phyloP scores from a whole-genome alignment of 2,888 invertebrate genomes.

The Coelopa pilipes region DNA sequence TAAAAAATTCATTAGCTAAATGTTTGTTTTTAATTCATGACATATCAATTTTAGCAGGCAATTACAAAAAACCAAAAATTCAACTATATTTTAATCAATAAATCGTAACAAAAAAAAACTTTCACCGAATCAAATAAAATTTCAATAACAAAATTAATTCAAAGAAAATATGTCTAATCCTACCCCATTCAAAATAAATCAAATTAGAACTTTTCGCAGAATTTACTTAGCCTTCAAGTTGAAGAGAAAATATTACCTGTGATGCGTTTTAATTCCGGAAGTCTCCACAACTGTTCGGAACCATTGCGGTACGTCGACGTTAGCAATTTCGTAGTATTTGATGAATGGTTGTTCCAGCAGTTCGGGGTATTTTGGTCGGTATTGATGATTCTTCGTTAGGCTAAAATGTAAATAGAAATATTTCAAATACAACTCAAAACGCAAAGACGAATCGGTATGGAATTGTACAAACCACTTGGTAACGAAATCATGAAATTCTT shows the following conservation, averaged over 20 bases:
- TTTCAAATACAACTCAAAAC: neutral
- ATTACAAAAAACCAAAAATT: conserved; percentile 38
- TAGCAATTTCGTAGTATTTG: conserved; percentile 77
- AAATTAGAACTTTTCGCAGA: neutral
- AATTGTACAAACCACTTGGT: conserved; percentile 79
- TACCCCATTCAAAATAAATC: conserved; percentile 21
- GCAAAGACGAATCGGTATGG: neutral
- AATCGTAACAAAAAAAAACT: conserved; percentile 23
- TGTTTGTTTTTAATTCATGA: conserved; percentile 30
- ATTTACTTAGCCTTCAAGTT: neutral
- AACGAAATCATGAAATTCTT: conserved; percentile 91
- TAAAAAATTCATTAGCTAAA: conserved; percentile 8
- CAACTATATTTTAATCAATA: conserved; percentile 18
- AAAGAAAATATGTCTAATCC: conserved; percentile 23
- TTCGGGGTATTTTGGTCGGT: conserved; percentile 93
- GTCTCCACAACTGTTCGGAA: conserved; percentile 75
- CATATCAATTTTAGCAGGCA: conserved; percentile 31
- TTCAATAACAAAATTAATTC: conserved; percentile 6
- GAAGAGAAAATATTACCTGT: conserved; percentile 56
- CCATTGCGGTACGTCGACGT: conserved; percentile 85
- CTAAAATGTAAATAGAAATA: conserved; percentile 65
- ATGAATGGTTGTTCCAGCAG: conserved; percentile 90
- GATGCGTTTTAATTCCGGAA: conserved; percentile 64
- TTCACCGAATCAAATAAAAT: conserved; percentile 27
- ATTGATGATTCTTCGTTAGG: conserved; percentile 92